phyloP scores from a whole-genome alignment of 2,888 invertebrate species.

The Drosophila flavopinicola region DNA sequence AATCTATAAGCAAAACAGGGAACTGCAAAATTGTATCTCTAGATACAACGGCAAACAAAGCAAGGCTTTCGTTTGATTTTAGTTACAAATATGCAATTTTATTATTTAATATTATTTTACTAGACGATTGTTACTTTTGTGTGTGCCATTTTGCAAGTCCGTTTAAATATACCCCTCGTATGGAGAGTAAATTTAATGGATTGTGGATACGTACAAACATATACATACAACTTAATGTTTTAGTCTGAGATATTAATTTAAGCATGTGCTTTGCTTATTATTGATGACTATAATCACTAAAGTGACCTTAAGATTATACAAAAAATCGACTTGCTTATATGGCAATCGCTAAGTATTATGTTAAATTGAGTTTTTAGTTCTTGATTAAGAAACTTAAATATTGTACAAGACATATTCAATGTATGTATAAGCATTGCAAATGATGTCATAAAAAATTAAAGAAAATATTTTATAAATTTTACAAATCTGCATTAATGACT shows the following conservation, averaged over 20 bases:
- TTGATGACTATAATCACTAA: conserved; percentile 45
- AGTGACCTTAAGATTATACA: conserved; percentile 49
- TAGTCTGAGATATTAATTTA: background rate
- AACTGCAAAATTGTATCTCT: conserved; percentile 14
- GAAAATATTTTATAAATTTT: background rate
- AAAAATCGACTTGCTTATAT: conserved; percentile 10
- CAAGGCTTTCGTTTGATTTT: conserved; percentile 45
- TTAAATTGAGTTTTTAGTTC: conserved; percentile 11
- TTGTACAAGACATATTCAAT: conserved; percentile 3
- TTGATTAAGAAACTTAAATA: conserved; percentile 11
- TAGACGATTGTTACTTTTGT: conserved; percentile 10
- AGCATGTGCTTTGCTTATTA: conserved; percentile 9
- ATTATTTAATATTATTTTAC: conserved; percentile 9
- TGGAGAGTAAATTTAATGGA: conserved; percentile 10
- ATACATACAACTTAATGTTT: conserved; percentile 22
- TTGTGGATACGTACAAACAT: conserved; percentile 14
- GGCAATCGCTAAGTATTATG: conserved; percentile 29
- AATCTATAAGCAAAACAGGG: conserved; percentile 46
- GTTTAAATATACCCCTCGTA: no score
- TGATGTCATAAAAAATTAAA: background rate
- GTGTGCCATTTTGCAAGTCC: conserved; percentile 12
- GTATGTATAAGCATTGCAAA: background rate
- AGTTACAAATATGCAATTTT: conserved; percentile 27
- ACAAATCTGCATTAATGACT: no score
- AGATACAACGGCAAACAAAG: conserved; percentile 32